A percentile compares a stretch with the other conserved stretches of the same genome.
Evolutionary conservation across 2,113 vertebrate species (phyloP).

Genomic region (Hassar affinis): DNA sequence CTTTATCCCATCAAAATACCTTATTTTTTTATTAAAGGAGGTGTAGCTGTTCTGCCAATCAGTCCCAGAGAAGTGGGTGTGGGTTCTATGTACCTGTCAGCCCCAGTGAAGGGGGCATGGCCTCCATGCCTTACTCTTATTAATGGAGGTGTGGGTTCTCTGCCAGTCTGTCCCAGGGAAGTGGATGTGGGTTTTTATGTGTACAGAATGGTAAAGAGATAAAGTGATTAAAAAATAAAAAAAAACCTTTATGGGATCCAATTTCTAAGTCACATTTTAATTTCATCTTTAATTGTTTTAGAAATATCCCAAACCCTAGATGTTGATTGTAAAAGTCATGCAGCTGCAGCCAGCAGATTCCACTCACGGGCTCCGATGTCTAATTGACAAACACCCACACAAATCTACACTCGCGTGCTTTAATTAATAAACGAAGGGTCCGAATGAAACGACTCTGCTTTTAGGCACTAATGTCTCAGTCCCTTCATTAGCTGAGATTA

Average conservation of each 20-base stretch:
- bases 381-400: slow-evolving; percentile 16
- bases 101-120: background rate
- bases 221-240: background rate
- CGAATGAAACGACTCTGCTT: slow-evolving; percentile 38
- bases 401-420: slow-evolving; percentile 6
- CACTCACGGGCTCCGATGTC: slow-evolving; percentile 5
- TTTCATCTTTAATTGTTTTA: background rate
- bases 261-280: background rate
- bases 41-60: background rate
- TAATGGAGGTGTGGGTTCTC: background rate
- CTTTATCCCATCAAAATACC: too few relatives aligned
- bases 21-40: background rate
- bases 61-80: background rate
- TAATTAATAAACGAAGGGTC: slow-evolving; percentile 40
- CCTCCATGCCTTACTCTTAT: background rate
- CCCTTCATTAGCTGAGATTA: slow-evolving; percentile 53
- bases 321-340: background rate
- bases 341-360: background rate
- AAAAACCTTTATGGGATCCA: background rate
- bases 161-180: background rate
- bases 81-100: background rate
- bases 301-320: too few relatives aligned
- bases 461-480: slow-evolving; percentile 48
- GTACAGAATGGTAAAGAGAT: background rate
- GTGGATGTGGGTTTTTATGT: background rate